A percentile compares a stretch with the other conserved stretches of the same genome.
Evolutionary conservation across 2,113 vertebrate genomes (phyloP).

Genomic region (Phaethon lepturus): DNA sequence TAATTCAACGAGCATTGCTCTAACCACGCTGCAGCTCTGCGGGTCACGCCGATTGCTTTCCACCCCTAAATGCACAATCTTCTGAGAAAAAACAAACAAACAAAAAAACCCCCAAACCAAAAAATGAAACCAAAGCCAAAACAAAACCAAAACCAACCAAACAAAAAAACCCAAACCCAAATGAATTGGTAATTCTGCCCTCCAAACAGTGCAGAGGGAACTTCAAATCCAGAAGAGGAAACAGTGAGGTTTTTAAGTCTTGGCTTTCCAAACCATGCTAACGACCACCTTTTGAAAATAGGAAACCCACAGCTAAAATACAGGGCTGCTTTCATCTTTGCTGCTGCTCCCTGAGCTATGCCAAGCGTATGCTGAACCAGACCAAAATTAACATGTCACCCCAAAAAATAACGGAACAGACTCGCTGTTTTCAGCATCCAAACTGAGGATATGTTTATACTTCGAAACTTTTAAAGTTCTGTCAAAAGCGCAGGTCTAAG

Average conservation of each 20-base stretch:
- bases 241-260: neutral
- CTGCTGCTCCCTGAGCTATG: neutral
- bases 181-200: neutral
- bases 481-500: neutral
- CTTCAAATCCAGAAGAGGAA: neutral
- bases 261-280: neutral
- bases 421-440: neutral
- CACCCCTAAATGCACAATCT: neutral
- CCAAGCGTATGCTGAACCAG: neutral
- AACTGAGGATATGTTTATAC: neutral
- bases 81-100: neutral
- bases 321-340: neutral
- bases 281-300: neutral
- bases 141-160: too few relatives aligned
- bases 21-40: rapidly evolving
- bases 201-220: neutral
- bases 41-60: rapidly evolving
- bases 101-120: too few relatives aligned
- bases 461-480: neutral
- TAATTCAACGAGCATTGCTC: neutral
- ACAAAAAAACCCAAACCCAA: neutral
- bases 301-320: neutral
- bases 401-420: neutral
- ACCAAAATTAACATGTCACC: neutral
- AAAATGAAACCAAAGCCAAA: too few relatives aligned